A percentile compares a stretch with the other conserved stretches of the same genome.
phyloP scores from a whole-genome alignment of 37 sponge, comb jelly and placozoan species.

The Aplysina aerophoba region DNA sequence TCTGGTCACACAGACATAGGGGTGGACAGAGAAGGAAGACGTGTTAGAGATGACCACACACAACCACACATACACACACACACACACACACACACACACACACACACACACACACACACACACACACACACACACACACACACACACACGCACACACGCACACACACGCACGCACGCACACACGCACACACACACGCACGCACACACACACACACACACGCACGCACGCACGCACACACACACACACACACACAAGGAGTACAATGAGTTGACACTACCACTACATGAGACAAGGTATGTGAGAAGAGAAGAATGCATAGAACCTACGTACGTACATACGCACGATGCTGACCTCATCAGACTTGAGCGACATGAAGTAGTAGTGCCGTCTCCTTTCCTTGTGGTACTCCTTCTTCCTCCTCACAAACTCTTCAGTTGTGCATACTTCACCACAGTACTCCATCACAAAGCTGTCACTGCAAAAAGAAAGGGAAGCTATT shows the following conservation, averaged over 20 bases:
- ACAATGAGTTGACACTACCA: background rate
- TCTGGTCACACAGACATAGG: constrained; percentile 42
- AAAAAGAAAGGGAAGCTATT: background rate
- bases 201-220: constrained; percentile 32
- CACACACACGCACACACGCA: no score
- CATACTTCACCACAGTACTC: constrained; percentile 99
- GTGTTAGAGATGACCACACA: background rate
- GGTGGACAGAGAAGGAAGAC: background rate
- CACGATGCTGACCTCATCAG: constrained; percentile 77
- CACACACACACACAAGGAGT: constrained; percentile 10
- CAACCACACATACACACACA: background rate
- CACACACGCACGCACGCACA: no score
- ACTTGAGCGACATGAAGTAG: constrained; percentile 96
- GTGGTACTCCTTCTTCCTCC: constrained; percentile 77
- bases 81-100: no score
- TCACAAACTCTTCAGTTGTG: constrained; percentile 80
- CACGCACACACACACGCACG: constrained; percentile 19
- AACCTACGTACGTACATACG: no score
- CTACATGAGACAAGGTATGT: no score
- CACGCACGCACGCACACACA: background rate
- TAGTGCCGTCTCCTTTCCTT: constrained; percentile 87
- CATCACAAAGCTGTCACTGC: constrained; percentile 88
- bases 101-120: no score
- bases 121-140: no score
- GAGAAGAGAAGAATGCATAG: no score